Conservation (phyloP, 2,888 invertebrate species). For the Melanophora roralis region DNA sequence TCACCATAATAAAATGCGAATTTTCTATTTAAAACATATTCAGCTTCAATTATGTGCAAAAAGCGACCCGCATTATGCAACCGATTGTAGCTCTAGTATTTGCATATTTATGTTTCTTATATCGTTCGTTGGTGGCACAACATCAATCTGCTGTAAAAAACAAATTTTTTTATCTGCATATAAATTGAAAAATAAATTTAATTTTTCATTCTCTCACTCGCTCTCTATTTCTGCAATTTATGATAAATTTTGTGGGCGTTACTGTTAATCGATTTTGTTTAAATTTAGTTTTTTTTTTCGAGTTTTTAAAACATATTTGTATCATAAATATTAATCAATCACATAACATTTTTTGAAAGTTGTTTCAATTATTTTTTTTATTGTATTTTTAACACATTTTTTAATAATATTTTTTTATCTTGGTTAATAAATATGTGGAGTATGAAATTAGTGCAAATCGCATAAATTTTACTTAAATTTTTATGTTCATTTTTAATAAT, state of each 20-base stretch:
- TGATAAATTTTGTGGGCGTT: constrained; percentile 55
- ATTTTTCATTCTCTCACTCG: neutral
- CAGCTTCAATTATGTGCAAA: too few species aligned
- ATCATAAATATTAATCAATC: constrained; percentile 57
- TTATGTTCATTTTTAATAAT: constrained; percentile 11
- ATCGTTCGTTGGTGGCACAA: neutral
- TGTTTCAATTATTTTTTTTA: constrained; percentile 46
- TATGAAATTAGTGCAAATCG: constrained; percentile 45
- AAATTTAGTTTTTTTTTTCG: constrained; percentile 21
- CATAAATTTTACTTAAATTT: constrained; percentile 53
- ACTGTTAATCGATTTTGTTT: constrained; percentile 55
- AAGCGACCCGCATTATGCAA: too few species aligned
- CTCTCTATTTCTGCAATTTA: constrained; percentile 24
- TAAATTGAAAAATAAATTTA: constrained; percentile 47
- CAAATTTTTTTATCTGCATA: constrained; percentile 35
- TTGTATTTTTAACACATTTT: constrained; percentile 51
- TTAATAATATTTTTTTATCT: neutral
- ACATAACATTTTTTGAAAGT: constrained; percentile 51
- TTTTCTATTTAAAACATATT: too few species aligned
- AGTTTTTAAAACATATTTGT: constrained; percentile 6
- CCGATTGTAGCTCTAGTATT: neutral
- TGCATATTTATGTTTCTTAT: neutral
- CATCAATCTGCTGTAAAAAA: constrained; percentile 38
- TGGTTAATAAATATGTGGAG: constrained; percentile 20
- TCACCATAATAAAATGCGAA: too few species aligned